Conservation (phyloP, 2,888 invertebrate species). For the Eucera pruinosa region DNA sequence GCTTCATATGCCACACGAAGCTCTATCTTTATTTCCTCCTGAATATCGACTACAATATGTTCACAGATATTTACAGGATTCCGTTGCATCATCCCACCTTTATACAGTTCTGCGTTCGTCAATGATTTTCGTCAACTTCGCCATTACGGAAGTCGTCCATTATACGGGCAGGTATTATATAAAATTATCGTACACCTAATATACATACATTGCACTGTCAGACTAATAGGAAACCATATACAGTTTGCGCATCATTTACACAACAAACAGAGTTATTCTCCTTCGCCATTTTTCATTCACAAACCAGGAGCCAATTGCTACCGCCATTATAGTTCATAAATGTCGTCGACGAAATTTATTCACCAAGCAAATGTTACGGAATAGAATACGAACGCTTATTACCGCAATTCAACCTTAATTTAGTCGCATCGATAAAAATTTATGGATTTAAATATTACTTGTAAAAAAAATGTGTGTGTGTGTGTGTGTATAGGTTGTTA, state of each 20-base stretch:
- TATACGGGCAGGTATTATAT: conserved; percentile 37
- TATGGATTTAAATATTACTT: too few species aligned
- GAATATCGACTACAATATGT: conserved; percentile 65
- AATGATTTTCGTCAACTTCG: conserved; percentile 24
- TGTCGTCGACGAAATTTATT: neutral
- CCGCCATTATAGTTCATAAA: neutral
- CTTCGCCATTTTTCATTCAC: neutral
- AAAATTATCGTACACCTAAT: conserved; percentile 60
- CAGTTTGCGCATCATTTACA: conserved; percentile 34
- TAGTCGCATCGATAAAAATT: too few species aligned
- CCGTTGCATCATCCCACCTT: conserved; percentile 46
- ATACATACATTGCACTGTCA: conserved; percentile 51
- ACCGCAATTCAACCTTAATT: neutral
- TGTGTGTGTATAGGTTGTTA: too few species aligned
- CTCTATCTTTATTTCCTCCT: conserved; percentile 65
- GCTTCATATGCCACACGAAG: conserved; percentile 63
- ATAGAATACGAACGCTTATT: neutral
- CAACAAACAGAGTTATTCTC: conserved; percentile 24
- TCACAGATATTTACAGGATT: conserved; percentile 70
- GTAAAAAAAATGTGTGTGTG: too few species aligned
- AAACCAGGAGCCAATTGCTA: conserved; percentile 2
- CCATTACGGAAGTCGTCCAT: conserved; percentile 15
- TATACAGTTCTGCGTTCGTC: conserved; percentile 52
- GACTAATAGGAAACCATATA: conserved; percentile 39
- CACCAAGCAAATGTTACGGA: neutral